Evolutionary conservation across 2,113 vertebrate genomes (phyloP).

Genomic region (Elephas maximus): DNA sequence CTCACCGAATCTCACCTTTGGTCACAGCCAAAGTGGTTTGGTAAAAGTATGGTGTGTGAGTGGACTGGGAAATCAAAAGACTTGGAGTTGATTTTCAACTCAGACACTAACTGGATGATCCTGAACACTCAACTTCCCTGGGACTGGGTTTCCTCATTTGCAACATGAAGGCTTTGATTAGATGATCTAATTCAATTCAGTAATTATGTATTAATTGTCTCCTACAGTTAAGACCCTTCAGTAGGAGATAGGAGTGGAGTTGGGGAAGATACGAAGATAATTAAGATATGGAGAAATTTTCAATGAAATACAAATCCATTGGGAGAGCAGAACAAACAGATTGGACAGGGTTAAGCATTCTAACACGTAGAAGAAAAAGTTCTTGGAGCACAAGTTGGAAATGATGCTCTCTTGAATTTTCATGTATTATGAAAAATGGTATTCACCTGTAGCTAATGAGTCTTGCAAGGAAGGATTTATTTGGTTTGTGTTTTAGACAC

Average conservation of each 20-base stretch:
- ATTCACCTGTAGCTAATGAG: not conserved
- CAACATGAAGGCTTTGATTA: not conserved
- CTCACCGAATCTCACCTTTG: not conserved
- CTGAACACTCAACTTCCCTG: not conserved
- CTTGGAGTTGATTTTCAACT: not conserved
- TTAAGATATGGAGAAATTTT: not conserved
- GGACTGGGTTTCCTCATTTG: not conserved
- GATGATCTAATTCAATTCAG: conserved; percentile 9
- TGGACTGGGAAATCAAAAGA: not conserved
- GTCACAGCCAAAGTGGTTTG: not conserved
- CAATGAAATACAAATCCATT: not conserved
- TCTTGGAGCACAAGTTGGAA: not conserved
- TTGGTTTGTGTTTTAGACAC: not conserved
- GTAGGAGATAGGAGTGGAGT: not conserved
- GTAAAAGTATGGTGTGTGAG: not conserved
- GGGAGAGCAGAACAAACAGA: not conserved
- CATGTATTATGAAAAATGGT: not conserved
- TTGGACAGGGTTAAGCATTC: not conserved
- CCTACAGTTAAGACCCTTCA: not conserved
- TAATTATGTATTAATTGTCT: not conserved
- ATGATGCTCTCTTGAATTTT: not conserved
- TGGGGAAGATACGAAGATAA: conserved; percentile 9
- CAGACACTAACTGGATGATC: not conserved
- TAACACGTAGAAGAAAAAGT: not conserved
- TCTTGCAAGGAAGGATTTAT: not conserved